These are phyloP conservation scores for Drosophila mulleri DNA, from an alignment of 2,888 invertebrate species.

Conservation along the genomic window DNA sequence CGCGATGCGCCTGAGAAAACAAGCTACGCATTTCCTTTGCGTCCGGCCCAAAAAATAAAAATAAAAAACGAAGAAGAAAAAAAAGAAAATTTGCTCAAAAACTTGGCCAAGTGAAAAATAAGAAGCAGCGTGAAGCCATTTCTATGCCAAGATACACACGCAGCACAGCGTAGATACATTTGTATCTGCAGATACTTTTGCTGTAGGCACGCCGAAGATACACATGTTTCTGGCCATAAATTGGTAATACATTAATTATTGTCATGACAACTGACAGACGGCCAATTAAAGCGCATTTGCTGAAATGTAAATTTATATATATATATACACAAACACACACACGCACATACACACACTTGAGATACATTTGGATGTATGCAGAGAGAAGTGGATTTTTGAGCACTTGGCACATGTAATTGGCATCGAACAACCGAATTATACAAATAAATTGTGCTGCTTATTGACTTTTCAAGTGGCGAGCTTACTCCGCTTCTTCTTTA, in stretches of 20 bases:
- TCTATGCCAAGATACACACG: slow-evolving; percentile 64
- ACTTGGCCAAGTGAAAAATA: slow-evolving; percentile 42
- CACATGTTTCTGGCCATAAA: slow-evolving; percentile 42
- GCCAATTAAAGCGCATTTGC: slow-evolving; percentile 70
- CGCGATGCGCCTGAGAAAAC: slow-evolving; percentile 17
- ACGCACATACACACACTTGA: not conserved
- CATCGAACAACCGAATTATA: slow-evolving; percentile 32
- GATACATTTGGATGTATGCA: not conserved
- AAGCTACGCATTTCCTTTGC: slow-evolving; percentile 32
- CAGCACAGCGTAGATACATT: slow-evolving; percentile 45
- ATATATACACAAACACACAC: not conserved
- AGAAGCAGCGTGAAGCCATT: slow-evolving; percentile 46
- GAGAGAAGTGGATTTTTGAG: slow-evolving; percentile 27
- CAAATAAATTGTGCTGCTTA: slow-evolving; percentile 45
- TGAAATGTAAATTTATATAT: slow-evolving; percentile 62
- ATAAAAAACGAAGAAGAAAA: no score
- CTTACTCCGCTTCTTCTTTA: not conserved
- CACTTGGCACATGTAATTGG: slow-evolving; percentile 63
- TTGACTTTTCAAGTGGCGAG: slow-evolving; percentile 54
- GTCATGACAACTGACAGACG: slow-evolving; percentile 79
- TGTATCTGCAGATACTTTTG: slow-evolving; percentile 21
- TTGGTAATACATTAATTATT: slow-evolving; percentile 76
- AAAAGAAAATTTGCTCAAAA: slow-evolving; percentile 36
- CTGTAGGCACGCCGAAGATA: not conserved
- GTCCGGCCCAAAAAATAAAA: not conserved